Conservation (phyloP, 2,797 vertebrate species). For the Sorex maritimensis region DNA sequence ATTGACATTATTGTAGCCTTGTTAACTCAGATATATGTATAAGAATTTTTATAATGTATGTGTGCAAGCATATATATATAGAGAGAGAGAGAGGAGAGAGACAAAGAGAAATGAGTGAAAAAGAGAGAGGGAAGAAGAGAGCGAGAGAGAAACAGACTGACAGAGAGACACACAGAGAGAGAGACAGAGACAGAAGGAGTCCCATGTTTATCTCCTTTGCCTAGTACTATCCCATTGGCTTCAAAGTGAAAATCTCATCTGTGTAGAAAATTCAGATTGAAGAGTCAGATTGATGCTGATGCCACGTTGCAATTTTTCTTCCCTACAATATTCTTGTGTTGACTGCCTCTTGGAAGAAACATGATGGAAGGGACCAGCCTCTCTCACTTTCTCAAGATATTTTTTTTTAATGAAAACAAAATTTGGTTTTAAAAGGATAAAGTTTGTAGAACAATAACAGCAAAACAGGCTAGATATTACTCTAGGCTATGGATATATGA, state of each 20-base stretch:
- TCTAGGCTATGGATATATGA: not conserved
- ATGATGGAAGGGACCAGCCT: not conserved
- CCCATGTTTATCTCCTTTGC: not conserved
- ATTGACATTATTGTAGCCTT: too few species aligned
- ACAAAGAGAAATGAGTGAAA: not conserved
- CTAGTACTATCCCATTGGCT: not conserved
- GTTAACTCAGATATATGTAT: too few species aligned
- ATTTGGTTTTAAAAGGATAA: too few species aligned
- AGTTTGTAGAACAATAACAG: not conserved
- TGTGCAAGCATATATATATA: too few species aligned
- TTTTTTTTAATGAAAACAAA: too few species aligned
- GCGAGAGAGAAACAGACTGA: too few species aligned
- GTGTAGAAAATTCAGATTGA: not conserved
- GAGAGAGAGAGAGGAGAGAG: too few species aligned
- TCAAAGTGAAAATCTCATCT: not conserved
- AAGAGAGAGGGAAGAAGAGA: too few species aligned
- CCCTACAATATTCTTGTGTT: not conserved
- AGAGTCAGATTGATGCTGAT: not conserved
- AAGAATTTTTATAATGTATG: too few species aligned
- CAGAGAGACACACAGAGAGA: too few species aligned
- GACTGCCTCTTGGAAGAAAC: not conserved
- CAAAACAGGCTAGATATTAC: not conserved
- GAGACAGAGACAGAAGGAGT: not conserved
- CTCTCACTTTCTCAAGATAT: too few species aligned
- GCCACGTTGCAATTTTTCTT: slow-evolving; percentile 12